Evolutionary conservation across 2,888 invertebrate species (phyloP), one percentile per base, ranked within the genome.

Genomic region (Acanthosoma haemorrhoidale): DNA sequence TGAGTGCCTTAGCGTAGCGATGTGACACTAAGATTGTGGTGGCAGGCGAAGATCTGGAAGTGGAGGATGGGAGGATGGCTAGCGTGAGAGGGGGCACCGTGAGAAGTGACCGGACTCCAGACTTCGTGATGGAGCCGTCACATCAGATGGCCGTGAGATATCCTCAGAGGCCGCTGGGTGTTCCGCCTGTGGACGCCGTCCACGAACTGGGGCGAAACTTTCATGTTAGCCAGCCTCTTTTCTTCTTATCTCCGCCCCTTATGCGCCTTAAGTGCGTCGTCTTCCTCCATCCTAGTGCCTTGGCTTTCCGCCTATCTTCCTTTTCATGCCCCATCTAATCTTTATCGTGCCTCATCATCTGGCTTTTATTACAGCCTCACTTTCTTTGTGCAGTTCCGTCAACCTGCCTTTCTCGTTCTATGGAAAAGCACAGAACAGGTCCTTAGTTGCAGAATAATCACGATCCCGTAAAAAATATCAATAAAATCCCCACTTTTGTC

Each of bases 71-170:
- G 25, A 51, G 51, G 25, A 51, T 21, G 25, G 51, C 25, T 51
- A 51, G 51, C 51, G 51, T 51, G 61, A 36, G 61, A 36, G 61
- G 34, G 21, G 18, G 36, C 18, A 36, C 34, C 61, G 61, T 61
- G 61, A 36, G 59, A 36, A 61, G 61, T 34, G 61, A 34, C n/a
- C n/a, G n/a, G n/a, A 16, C n/a, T 41, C 61, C 21, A 32, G 21
- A 32, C 8, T 32, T 61, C 61, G 61, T 61, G 61, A 32, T 36
- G 32, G 32, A 61, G 61, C 61, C 61, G 61, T 61, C 61, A 61
- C 34, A 61, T 61, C 21, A 61, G 61, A 61, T 61, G 61, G 34
- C 61, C 61, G 61, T 61, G 61, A 61, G 61, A 61, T 61, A 61
- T 18, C 61, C 32, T 2, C 18, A 13, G 34, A 18, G 11, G 59